These are phyloP conservation scores for Thalpophila matura DNA, from an alignment of 2,888 invertebrate species.

Conservation along the genomic window DNA sequence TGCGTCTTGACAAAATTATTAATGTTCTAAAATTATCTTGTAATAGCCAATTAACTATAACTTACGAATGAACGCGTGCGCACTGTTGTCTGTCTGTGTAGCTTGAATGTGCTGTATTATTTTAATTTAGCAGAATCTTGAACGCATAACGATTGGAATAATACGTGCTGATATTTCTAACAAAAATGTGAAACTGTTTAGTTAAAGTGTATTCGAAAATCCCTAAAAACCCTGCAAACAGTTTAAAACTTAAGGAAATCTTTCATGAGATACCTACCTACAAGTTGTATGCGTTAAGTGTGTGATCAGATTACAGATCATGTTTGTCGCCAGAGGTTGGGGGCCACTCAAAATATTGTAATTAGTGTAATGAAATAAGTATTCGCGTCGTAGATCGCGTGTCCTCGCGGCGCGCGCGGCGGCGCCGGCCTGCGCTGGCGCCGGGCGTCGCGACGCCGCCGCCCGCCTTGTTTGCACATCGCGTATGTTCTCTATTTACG, in stretches of 20 bases:
- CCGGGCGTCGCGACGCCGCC: slow-evolving; percentile 79
- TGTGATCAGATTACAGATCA: slow-evolving; percentile 55
- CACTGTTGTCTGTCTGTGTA: slow-evolving; percentile 32
- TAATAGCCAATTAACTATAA: slow-evolving; percentile 57
- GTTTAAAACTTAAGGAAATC: slow-evolving; percentile 29
- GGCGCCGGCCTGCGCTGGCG: slow-evolving; percentile 73
- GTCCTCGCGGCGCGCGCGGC: slow-evolving; percentile 74
- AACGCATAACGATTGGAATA: background rate
- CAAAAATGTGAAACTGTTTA: slow-evolving; percentile 1
- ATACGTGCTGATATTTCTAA: background rate
- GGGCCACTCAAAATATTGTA: slow-evolving; percentile 60
- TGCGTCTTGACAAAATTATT: slow-evolving; percentile 65
- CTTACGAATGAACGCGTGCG: slow-evolving; percentile 51
- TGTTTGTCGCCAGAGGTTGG: slow-evolving; percentile 50
- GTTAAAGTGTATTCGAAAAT: background rate
- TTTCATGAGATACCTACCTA: slow-evolving; percentile 37
- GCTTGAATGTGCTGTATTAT: slow-evolving; percentile 19
- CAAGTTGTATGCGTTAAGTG: slow-evolving; percentile 16
- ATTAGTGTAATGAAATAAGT: slow-evolving; percentile 72
- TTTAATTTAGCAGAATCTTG: background rate
- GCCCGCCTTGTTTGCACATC: slow-evolving; percentile 81
- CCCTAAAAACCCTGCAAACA: background rate
- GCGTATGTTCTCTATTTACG: slow-evolving; percentile 86
- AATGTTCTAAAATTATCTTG: slow-evolving; percentile 62
- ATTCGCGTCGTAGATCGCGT: slow-evolving; percentile 67